A percentile compares a stretch with the other conserved stretches of the same genome.
Conservation (phyloP, 1,140 invertebrate species). For the Trachelipus rathkii region DNA sequence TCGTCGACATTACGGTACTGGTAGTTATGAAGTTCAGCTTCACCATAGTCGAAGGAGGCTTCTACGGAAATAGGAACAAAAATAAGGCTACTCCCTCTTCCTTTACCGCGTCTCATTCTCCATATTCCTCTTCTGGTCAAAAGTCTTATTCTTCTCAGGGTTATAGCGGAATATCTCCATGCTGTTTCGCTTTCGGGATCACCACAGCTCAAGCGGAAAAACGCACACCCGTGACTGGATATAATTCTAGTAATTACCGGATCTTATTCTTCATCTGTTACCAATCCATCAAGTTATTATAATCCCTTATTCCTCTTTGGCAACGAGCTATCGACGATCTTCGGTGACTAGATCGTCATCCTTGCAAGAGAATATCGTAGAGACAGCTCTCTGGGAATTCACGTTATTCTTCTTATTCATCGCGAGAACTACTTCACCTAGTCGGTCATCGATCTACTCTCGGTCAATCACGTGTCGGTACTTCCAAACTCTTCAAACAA, state of each 20-base stretch:
- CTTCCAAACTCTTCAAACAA: not conserved
- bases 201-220: not conserved
- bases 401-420: not conserved
- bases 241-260: not conserved
- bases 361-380: not conserved
- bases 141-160: not conserved
- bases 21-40: not conserved
- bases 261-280: not conserved
- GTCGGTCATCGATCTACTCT: not conserved
- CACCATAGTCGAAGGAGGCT: not conserved
- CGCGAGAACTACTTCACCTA: not conserved
- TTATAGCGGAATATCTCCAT: not conserved
- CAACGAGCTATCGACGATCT: not conserved
- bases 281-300: not conserved
- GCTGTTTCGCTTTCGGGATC: not conserved
- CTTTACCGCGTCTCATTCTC: not conserved
- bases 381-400: not conserved
- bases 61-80: not conserved
- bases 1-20: not conserved
- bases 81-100: not conserved
- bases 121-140: too few relatives aligned
- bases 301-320: not conserved
- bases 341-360: not conserved
- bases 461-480: not conserved
- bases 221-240: not conserved